Evolutionary conservation across 2,888 invertebrate genomes (phyloP).

Genomic region (Monoplex corrugatus): DNA sequence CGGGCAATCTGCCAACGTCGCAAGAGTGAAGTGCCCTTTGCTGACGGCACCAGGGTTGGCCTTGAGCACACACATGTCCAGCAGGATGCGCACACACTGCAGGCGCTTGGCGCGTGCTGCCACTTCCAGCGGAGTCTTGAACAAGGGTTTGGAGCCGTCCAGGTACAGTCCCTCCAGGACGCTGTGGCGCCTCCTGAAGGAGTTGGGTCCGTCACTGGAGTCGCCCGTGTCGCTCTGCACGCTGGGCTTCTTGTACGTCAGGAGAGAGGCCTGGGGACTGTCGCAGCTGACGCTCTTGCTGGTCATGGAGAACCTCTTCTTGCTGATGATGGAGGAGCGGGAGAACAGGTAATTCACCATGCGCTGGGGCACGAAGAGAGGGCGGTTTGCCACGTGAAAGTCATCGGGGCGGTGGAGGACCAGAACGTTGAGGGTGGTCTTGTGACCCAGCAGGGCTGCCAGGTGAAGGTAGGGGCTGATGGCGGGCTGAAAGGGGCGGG

Average conservation of each 20-base stretch:
- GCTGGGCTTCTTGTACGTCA: not conserved
- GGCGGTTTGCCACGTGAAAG: not conserved
- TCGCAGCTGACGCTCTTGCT: too few species aligned
- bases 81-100: constrained; percentile 68
- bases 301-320: not conserved
- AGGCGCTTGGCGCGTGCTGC: constrained; percentile 68
- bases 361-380: not conserved
- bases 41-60: constrained; percentile 60
- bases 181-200: not conserved
- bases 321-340: too few species aligned
- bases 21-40: constrained; percentile 66
- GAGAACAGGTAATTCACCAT: not conserved
- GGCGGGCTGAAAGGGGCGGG: constrained; percentile 63
- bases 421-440: constrained; percentile 64
- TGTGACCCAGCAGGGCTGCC: constrained; percentile 69
- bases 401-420: not conserved
- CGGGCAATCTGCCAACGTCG: constrained; percentile 69
- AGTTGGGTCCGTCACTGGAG: not conserved
- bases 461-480: constrained; percentile 73
- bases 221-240: not conserved
- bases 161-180: not conserved
- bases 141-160: constrained; percentile 18
- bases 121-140: constrained; percentile 70
- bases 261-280: not conserved
- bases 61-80: constrained; percentile 66